Evolutionary conservation across 1,140 invertebrate species (phyloP).

Genomic region (Drosophila kohkoa): DNA sequence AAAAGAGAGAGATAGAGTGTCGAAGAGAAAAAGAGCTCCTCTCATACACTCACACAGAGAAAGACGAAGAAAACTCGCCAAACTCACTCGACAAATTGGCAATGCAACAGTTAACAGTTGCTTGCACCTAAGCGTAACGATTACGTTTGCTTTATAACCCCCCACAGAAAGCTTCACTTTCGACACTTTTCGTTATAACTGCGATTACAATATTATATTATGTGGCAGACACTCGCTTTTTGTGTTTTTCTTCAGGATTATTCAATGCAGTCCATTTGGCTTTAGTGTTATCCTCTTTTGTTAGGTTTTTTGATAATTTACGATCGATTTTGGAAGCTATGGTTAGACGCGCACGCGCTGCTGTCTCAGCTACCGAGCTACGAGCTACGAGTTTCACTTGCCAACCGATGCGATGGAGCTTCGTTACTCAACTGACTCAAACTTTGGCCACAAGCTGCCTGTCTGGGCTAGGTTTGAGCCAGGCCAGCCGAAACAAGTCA

Average conservation of each 20-base stretch:
- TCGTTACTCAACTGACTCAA: constrained; percentile 61
- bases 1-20: constrained; percentile 10
- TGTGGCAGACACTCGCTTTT: background rate
- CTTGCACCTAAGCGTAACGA: constrained; percentile 76
- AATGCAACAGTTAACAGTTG: constrained; percentile 72
- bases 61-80: background rate
- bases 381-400: constrained; percentile 17
- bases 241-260: constrained; percentile 1
- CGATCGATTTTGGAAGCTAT: constrained; percentile 10
- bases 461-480: constrained; percentile 23
- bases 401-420: constrained; percentile 63
- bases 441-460: constrained; percentile 2
- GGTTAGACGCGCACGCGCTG: constrained; percentile 37
- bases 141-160: constrained; percentile 61
- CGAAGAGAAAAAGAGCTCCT: constrained; percentile 1
- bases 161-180: constrained; percentile 33
- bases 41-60: constrained; percentile 22
- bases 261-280: background rate
- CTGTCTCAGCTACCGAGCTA: background rate
- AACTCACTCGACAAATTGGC: constrained; percentile 67
- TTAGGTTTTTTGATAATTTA: background rate
- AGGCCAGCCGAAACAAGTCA: constrained; percentile 17
- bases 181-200: constrained; percentile 27
- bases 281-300: background rate
- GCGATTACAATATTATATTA: background rate